These are phyloP conservation scores for Acanthornis magna DNA, from an alignment of 2,797 vertebrate genomes.

Conservation along the genomic window DNA sequence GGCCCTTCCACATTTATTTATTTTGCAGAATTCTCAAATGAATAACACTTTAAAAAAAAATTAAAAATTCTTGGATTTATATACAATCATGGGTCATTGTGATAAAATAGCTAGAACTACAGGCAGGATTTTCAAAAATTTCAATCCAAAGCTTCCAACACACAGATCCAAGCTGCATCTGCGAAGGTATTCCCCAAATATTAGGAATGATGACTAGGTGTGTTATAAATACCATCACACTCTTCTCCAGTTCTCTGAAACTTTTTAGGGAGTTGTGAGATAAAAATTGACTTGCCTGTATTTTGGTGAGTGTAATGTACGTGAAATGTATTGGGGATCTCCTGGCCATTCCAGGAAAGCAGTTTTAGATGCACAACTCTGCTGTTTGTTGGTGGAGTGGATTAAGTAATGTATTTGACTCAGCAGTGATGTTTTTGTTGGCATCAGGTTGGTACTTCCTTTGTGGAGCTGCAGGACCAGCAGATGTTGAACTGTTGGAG, in stretches of 20 bases:
- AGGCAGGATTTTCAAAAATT: neutral
- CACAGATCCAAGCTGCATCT: neutral
- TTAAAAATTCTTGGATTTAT: neutral
- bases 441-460: neutral
- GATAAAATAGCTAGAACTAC: neutral
- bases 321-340: neutral
- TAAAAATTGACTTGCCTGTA: neutral
- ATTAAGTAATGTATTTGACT: neutral
- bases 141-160: neutral
- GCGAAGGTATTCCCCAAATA: neutral
- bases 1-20: neutral
- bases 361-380: neutral
- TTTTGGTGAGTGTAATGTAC: neutral
- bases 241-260: neutral
- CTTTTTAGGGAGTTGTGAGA: neutral
- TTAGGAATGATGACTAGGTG: neutral
- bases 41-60: no score
- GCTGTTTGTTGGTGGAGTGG: neutral
- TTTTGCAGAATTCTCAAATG: neutral
- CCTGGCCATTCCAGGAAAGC: neutral
- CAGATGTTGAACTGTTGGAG: constrained; percentile 32
- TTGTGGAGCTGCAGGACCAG: neutral
- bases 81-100: neutral
- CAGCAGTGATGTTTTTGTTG: constrained; percentile 22
- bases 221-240: neutral